Percentiles rank a stretch among this genome's conserved stretches.
Evolutionary conservation across 2,888 invertebrate species (phyloP).

Genomic region (Nymphalis c-album): DNA sequence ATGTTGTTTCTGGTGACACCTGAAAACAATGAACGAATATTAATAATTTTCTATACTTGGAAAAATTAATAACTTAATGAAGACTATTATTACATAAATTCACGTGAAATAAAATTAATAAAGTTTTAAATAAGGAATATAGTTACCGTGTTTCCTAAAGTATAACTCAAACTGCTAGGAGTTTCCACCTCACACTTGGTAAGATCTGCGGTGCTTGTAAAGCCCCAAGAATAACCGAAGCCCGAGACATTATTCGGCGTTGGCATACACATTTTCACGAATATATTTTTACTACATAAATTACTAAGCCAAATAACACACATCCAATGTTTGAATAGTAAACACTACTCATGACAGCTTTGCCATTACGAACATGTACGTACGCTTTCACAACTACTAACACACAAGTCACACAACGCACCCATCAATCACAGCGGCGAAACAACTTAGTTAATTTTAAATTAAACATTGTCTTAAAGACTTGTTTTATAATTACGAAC

Average conservation of each 20-base stretch:
- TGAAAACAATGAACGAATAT: slow-evolving; percentile 44
- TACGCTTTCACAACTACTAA: slow-evolving; percentile 79
- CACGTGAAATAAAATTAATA: neutral
- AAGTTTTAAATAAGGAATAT: slow-evolving; percentile 6
- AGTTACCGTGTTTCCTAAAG: slow-evolving; percentile 76
- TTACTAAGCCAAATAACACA: slow-evolving; percentile 70
- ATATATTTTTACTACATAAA: slow-evolving; percentile 57
- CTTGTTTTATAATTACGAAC: slow-evolving; percentile 44
- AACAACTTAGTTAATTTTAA: slow-evolving; percentile 43
- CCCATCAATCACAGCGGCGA: slow-evolving; percentile 70
- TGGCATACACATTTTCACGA: slow-evolving; percentile 79
- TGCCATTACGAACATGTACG: slow-evolving; percentile 75
- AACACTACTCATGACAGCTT: slow-evolving; percentile 79
- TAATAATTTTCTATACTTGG: neutral
- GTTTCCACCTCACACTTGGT: slow-evolving; percentile 78
- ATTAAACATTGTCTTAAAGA: slow-evolving; percentile 28
- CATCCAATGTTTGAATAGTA: slow-evolving; percentile 73
- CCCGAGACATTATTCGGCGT: slow-evolving; percentile 79
- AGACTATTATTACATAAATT: neutral
- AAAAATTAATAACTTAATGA: too few species aligned
- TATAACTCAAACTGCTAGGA: slow-evolving; percentile 76
- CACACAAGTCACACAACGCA: slow-evolving; percentile 72
- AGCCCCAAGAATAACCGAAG: slow-evolving; percentile 79
- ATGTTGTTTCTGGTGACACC: slow-evolving; percentile 77
- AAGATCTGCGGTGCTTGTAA: slow-evolving; percentile 75